Base-by-base conservation (phyloP, 35 echinoderm and acorn worm species). In the Lytechinus variegatus region DNA sequence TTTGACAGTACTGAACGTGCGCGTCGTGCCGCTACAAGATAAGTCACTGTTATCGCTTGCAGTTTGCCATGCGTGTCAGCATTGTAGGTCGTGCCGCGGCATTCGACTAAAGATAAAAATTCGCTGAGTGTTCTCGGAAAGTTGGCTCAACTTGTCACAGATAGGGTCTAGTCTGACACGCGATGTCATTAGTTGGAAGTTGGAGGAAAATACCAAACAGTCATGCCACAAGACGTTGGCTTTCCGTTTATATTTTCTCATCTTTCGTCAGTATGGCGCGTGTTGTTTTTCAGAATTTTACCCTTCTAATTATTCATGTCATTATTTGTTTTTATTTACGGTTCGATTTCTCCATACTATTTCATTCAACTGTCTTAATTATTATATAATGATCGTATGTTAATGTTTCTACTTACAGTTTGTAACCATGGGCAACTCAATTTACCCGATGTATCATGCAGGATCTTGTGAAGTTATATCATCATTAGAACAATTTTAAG, bases 111-210 rank as follows among this genome's bases (percentile, higher is more conserved):
- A 79, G 66, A 79, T 79, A 79, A 79, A 13, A 6, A 79, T 79
- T 24, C 16, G 66, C n/a, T 7, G 66, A 79, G 66, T 79, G 66
- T 79, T 79, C 66, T 79, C 3, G n/a, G 66, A 79, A 79, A 79
- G 24, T 79, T 79, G 66, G n/a, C 66, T 79, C 66, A 79, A 79
- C 66, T 79, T 79, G 66, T 79, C 66, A 79, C 66, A 79, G 66
- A 79, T 79, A 79, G 66, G 16, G 16, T 6, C 66, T 79, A n/a
- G 66, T 79, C 66, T 27, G 66, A 79, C 66, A 79, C 66, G 66
- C 66, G 66, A 79, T 79, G n/a, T 79, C 66, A 79, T 79, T 79
- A 79, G 66, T n/a, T 79, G 66, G 21, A 79, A 79, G 19, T 79
- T 79, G 19, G 66, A 79, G 24, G 16, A 79, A 79, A 79, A 79